Base-by-base conservation (phyloP, 2,797 vertebrate genomes). In the Galaxias olidus region DNA sequence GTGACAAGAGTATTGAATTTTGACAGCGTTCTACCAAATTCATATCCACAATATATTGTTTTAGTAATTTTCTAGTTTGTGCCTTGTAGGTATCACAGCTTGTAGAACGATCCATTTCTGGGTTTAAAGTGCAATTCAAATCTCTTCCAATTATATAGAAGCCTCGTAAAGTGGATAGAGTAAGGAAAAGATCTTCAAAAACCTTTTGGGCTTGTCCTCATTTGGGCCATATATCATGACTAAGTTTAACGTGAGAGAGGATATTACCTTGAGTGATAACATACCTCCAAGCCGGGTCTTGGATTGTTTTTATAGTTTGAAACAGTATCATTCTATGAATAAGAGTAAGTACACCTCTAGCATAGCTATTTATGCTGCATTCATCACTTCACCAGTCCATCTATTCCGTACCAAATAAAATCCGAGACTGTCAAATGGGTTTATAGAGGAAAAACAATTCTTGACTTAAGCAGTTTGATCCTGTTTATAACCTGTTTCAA, bases 131-230 rank as follows among this genome's bases (percentile, higher is more conserved):
- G n/a, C n/a, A n/a, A n/a, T n/a, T n/a, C n/a, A n/a, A n/a, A n/a
- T n/a, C n/a, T 4, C 58, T 58, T 18, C 52, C 47, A 4, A 66
- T 66, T n/a, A 61, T 49, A 30, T 43, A 20, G 9, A 55, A 14
- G 7, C 63, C 69, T 5, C 60, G 42, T 40, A 61, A 30, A 40
- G 18, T 6, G 48, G 69, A 66, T 4, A 71, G 6, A 0, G 42
- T 65, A 4, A 54, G 9, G 14, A 71, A 71, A 15, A 65, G 19
- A 48, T 63, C 63, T 43, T 69, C 53, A 63, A 69, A 69, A 48
- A 61, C 52, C 1, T 10, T 58, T n/a, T n/a, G n/a, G 30, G 69
- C 13, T 11, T 42, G 9, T 61, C 51, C 11, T 71, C 44, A 51
- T 71, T 71, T 30, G 63, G 64, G 1, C 53, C 59, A 58, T 66